Evolutionary conservation across 2,888 invertebrate genomes (phyloP).

Genomic region (Mesodorylaimus sp.): DNA sequence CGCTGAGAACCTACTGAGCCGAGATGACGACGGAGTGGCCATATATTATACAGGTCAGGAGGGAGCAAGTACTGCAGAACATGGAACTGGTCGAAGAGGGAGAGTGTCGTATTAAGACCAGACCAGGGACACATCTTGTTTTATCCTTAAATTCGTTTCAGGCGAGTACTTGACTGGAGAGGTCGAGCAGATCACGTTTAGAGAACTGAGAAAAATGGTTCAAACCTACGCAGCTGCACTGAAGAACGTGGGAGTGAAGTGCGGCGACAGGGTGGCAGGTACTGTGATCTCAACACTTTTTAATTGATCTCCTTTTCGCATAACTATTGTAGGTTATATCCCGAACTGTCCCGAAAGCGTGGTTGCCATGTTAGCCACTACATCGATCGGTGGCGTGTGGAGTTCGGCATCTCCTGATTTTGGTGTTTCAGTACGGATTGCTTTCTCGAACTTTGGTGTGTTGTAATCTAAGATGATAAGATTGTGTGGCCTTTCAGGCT

Average conservation of each 20-base stretch:
- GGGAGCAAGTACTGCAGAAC: too few species aligned
- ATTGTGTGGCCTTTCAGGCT: conserved; percentile 31
- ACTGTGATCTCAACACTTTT: not conserved
- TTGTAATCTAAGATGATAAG: too few species aligned
- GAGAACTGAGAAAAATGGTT: conserved; percentile 31
- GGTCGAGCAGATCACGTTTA: conserved; percentile 29
- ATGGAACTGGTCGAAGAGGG: conserved; percentile 4
- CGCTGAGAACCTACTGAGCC: conserved; percentile 37
- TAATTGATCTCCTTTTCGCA: not conserved
- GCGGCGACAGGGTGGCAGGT: conserved; percentile 37
- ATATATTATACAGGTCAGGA: conserved; percentile 36
- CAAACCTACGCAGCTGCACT: conserved; percentile 32
- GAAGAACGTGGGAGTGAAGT: conserved; percentile 29
- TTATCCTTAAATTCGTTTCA: too few species aligned
- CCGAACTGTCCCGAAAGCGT: conserved; percentile 39
- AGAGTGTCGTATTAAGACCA: too few species aligned
- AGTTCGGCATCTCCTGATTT: conserved; percentile 41
- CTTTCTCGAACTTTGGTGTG: conserved; percentile 1
- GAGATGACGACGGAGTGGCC: conserved; percentile 33
- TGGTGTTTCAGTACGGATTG: conserved; percentile 34
- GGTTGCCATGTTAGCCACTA: conserved; percentile 38
- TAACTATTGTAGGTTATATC: conserved; percentile 32
- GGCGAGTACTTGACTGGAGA: conserved; percentile 19
- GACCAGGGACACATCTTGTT: too few species aligned
- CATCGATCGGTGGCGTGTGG: conserved; percentile 41